Evolutionary conservation across 2,888 invertebrate species (phyloP).

Genomic region (Acanthopleura granulata): DNA sequence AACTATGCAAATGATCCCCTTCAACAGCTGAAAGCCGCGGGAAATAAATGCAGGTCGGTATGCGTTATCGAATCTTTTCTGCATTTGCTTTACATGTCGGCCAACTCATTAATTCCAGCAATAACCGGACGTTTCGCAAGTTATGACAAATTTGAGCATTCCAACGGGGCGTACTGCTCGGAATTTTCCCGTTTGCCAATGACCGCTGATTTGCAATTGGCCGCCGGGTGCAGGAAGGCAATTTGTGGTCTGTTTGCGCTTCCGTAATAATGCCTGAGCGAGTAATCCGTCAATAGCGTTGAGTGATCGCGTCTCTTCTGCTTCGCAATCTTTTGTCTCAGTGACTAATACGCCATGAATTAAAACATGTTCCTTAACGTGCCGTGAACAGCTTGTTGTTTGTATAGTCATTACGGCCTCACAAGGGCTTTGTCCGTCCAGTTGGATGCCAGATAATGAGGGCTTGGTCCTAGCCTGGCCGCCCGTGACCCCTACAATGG

Average conservation of each 20-base stretch:
- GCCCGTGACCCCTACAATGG: background rate
- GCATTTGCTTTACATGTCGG: no score
- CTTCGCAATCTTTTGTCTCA: background rate
- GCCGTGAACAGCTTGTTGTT: background rate
- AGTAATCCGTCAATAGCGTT: background rate
- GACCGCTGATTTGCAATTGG: background rate
- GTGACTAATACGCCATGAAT: constrained; percentile 2
- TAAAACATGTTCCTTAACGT: background rate
- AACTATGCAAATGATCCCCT: no score
- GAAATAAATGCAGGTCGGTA: no score
- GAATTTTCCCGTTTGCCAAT: background rate
- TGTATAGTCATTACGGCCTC: background rate
- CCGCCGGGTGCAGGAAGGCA: background rate
- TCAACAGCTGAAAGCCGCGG: no score
- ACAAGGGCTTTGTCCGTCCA: no score
- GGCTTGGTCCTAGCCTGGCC: no score
- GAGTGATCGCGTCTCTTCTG: background rate
- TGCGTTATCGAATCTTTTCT: no score
- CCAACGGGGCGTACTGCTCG: background rate
- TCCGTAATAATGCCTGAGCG: background rate
- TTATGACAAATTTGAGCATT: constrained; percentile 4
- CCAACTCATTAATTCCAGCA: background rate
- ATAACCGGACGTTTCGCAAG: background rate
- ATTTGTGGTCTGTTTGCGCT: background rate
- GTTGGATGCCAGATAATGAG: no score